Evolutionary conservation across 2,888 invertebrate genomes (phyloP).

Genomic region (Harpalus rubripes): DNA sequence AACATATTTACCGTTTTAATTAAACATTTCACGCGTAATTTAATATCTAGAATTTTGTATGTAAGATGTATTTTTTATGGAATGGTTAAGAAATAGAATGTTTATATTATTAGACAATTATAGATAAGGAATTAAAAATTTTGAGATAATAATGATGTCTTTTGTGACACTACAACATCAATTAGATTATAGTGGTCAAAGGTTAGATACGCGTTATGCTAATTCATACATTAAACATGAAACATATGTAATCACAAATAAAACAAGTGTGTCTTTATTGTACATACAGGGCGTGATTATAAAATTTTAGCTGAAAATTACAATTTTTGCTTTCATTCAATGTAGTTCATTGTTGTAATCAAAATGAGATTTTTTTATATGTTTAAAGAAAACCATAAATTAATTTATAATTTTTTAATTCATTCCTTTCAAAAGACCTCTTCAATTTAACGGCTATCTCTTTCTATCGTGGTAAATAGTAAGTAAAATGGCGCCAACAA

Average conservation of each 20-base stretch:
- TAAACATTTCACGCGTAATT: constrained; percentile 24
- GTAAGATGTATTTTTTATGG: constrained; percentile 12
- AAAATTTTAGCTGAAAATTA: not conserved
- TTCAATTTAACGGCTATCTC: no score
- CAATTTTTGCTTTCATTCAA: no score
- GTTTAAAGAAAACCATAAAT: no score
- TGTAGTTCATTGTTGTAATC: no score
- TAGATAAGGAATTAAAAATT: constrained; percentile 26
- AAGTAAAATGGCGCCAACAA: no score
- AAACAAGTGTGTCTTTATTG: not conserved
- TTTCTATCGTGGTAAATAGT: no score
- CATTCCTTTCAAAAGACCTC: no score
- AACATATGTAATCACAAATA: not conserved
- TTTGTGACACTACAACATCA: constrained; percentile 32
- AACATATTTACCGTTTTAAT: constrained; percentile 50
- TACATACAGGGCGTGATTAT: not conserved
- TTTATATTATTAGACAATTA: constrained; percentile 3
- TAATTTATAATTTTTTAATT: no score
- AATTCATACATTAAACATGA: constrained; percentile 5
- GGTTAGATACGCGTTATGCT: constrained; percentile 6
- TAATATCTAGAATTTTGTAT: constrained; percentile 26
- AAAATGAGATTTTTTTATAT: no score
- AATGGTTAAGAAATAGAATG: constrained; percentile 12
- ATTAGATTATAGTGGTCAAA: constrained; percentile 28
- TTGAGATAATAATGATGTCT: constrained; percentile 22